Conservation (phyloP, 1,140 invertebrate species). For the Araneus ventricosus region DNA sequence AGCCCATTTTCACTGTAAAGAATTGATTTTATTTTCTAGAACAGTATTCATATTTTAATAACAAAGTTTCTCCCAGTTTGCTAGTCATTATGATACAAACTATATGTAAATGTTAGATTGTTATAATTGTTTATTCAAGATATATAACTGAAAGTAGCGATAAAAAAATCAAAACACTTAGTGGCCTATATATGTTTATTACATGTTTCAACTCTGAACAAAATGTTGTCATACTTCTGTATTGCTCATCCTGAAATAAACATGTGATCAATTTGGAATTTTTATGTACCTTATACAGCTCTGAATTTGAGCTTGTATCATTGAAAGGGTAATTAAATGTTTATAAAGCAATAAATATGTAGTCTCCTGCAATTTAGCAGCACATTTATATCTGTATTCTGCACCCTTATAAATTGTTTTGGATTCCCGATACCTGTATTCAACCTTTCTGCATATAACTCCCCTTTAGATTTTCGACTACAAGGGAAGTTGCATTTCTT, state of each 20-base stretch:
- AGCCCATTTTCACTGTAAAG: not conserved
- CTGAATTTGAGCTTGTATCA: not conserved
- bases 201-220: constrained; percentile 14
- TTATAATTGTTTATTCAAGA: not conserved
- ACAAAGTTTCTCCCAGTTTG: not conserved
- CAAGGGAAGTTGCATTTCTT: too few species aligned
- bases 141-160: not conserved
- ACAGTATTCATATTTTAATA: constrained; percentile 21
- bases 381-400: not conserved
- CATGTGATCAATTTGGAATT: not conserved
- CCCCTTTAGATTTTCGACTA: not conserved
- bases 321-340: not conserved
- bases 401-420: not conserved
- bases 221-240: not conserved
- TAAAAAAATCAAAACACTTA: not conserved
- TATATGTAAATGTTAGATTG: not conserved
- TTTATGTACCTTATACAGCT: not conserved
- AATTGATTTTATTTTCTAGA: constrained; percentile 2
- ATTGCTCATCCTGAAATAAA: not conserved
- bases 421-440: not conserved
- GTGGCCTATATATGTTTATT: constrained; percentile 7
- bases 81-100: not conserved
- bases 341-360: not conserved
- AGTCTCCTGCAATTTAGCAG: not conserved
- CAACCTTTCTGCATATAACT: not conserved